These are phyloP conservation scores for Drosophila paucipuncta DNA, from an alignment of 2,888 invertebrate species.

Conservation along the genomic window DNA sequence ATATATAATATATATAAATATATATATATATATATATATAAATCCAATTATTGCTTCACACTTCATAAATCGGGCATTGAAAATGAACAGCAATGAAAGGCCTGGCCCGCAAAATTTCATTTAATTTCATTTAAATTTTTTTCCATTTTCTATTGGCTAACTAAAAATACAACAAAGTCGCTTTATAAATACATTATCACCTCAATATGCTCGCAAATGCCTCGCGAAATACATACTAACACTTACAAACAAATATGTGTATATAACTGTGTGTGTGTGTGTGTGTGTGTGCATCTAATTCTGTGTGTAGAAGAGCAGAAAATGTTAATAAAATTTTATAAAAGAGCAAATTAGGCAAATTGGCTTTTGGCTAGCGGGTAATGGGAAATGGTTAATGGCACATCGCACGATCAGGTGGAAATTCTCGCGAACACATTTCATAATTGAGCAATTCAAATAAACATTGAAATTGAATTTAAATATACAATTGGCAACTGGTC, in stretches of 20 bases:
- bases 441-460: slow-evolving; percentile 38
- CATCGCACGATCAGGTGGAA: slow-evolving; percentile 16
- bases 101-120: slow-evolving; percentile 34
- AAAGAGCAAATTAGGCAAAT: slow-evolving; percentile 33
- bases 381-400: slow-evolving; percentile 23
- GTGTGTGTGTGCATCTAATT: background rate
- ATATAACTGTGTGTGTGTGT: background rate
- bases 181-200: slow-evolving; percentile 80
- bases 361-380: slow-evolving; percentile 18
- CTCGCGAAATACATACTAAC: slow-evolving; percentile 15
- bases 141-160: slow-evolving; percentile 27
- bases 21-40: background rate
- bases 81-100: slow-evolving; percentile 76
- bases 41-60: slow-evolving; percentile 76
- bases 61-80: slow-evolving; percentile 76
- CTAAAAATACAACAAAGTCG: slow-evolving; percentile 72
- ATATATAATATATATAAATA: background rate
- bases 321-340: slow-evolving; percentile 46
- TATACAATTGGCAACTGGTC: slow-evolving; percentile 28
- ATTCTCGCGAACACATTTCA: slow-evolving; percentile 5
- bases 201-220: slow-evolving; percentile 61
- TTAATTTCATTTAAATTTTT: slow-evolving; percentile 16
- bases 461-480: slow-evolving; percentile 48
- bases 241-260: background rate
- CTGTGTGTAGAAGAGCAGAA: slow-evolving; percentile 10